Conservation (phyloP, 2,797 vertebrate species). For the Falco novaeseelandiae region DNA sequence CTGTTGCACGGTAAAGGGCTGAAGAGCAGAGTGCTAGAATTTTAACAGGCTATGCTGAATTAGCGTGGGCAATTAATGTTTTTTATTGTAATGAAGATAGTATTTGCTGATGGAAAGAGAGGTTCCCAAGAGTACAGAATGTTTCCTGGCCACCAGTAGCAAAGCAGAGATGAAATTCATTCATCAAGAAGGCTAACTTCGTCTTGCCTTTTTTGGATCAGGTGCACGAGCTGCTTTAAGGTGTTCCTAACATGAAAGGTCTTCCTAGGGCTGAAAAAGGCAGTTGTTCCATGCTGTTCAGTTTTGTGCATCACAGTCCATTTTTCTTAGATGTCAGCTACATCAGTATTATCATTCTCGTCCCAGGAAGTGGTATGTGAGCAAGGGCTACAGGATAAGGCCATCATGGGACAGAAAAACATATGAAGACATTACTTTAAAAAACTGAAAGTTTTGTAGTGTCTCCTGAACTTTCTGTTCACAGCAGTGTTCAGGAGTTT, state of each 20-base stretch:
- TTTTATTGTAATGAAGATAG: background rate
- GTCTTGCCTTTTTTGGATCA: background rate
- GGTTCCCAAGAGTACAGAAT: background rate
- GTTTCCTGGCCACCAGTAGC: background rate
- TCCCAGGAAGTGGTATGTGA: background rate
- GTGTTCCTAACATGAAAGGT: background rate
- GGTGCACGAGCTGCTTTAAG: background rate
- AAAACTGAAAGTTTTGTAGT: background rate
- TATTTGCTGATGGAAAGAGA: background rate
- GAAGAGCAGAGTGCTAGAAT: background rate
- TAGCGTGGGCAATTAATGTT: background rate
- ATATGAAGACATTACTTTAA: background rate
- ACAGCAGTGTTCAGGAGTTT: background rate
- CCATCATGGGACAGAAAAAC: background rate
- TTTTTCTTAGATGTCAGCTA: background rate
- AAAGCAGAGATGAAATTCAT: conserved; percentile 1
- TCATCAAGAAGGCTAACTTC: background rate
- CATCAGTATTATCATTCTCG: background rate
- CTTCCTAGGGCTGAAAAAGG: background rate
- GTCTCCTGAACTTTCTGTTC: background rate
- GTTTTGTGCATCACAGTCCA: conserved; percentile 9
- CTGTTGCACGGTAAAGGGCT: background rate
- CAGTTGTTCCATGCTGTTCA: background rate
- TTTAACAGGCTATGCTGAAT: background rate
- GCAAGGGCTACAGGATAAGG: background rate